A percentile compares a stretch with the other conserved stretches of the same genome.
phyloP scores from a whole-genome alignment of 2,888 invertebrate species.

The Sinodicranocentrus sp. region DNA sequence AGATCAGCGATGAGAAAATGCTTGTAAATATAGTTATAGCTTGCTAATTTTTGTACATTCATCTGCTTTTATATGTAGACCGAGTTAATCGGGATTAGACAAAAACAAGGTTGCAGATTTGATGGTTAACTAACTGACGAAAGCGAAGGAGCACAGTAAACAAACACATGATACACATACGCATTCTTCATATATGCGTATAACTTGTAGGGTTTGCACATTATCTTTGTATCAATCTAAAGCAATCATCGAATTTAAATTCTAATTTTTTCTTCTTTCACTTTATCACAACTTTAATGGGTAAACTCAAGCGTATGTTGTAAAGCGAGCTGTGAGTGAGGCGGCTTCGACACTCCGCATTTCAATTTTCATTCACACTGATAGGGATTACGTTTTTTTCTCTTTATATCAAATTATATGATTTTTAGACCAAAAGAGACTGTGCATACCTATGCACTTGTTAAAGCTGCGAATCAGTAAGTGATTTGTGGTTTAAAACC shows the following conservation, averaged over 20 bases:
- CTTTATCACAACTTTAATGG: too few relatives aligned
- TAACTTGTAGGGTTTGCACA: neutral
- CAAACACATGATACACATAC: neutral
- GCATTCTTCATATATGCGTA: neutral
- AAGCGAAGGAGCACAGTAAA: neutral
- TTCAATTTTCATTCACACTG: too few relatives aligned
- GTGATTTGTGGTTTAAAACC: slow-evolving; percentile 18
- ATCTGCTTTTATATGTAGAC: slow-evolving; percentile 36
- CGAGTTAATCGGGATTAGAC: slow-evolving; percentile 16
- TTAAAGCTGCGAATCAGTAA: too few relatives aligned
- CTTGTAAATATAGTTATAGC: too few relatives aligned
- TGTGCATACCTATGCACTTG: too few relatives aligned
- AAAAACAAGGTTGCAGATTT: slow-evolving; percentile 32
- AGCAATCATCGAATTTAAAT: slow-evolving; percentile 1
- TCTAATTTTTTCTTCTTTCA: neutral
- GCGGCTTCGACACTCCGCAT: too few relatives aligned
- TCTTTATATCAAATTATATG: too few relatives aligned
- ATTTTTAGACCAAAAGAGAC: too few relatives aligned
- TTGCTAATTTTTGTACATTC: neutral
- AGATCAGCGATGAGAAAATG: too few relatives aligned
- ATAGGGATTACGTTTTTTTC: too few relatives aligned
- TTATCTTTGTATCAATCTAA: slow-evolving; percentile 4
- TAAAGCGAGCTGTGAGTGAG: too few relatives aligned
- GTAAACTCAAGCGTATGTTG: too few relatives aligned
- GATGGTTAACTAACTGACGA: slow-evolving; percentile 11